Evolutionary conservation across 1,140 invertebrate genomes (phyloP).

Genomic region (Eriocheir sinensis): DNA sequence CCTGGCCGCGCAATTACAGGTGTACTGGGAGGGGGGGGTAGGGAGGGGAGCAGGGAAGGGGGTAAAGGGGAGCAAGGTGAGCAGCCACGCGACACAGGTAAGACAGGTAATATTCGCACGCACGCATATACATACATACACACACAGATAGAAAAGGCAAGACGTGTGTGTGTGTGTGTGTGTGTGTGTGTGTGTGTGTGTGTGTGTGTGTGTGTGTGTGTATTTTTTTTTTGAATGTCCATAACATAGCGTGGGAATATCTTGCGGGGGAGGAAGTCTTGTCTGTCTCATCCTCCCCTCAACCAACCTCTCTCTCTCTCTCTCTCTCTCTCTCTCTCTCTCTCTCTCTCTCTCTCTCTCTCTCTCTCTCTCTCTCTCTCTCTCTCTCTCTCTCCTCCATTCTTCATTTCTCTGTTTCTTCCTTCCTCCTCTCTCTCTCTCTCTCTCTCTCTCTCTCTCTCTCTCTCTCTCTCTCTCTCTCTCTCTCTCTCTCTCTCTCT

Average conservation of each 20-base stretch:
- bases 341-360: neutral
- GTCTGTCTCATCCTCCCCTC: neutral
- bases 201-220: neutral
- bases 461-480: neutral
- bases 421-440: neutral
- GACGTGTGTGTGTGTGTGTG: neutral
- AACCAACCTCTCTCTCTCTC: neutral
- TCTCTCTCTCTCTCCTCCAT: neutral
- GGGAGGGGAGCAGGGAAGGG: neutral
- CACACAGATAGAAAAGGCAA: too few relatives aligned
- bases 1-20: slow-evolving; percentile 52
- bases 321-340: neutral
- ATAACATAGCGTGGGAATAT: neutral
- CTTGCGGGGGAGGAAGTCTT: neutral
- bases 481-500: neutral
- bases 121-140: too few relatives aligned
- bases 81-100: slow-evolving; percentile 30
- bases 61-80: neutral
- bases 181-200: slow-evolving; percentile 22
- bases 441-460: neutral
- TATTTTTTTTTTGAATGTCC: neutral
- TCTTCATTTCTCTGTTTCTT: neutral
- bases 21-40: neutral
- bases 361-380: neutral
- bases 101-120: neutral